Base-by-base conservation (phyloP, 2,888 invertebrate genomes). In the Xanthostigma xanthostigma region DNA sequence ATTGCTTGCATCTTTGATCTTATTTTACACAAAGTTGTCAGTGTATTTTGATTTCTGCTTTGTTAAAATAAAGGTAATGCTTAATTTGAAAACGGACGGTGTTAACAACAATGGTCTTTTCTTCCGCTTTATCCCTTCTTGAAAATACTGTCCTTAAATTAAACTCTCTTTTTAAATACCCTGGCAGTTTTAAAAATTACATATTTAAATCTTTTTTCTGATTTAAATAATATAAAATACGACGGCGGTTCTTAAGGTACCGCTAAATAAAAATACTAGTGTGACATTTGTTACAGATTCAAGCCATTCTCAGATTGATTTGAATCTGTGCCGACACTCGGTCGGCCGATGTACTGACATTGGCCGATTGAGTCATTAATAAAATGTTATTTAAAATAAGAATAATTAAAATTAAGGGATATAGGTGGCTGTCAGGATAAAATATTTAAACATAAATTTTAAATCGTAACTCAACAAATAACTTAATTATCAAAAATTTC, bases 351-450 rank as follows among this genome's bases (percentile, higher is more conserved):
- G 34, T 37, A 13, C 17, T 34, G 27, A 10, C 13, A 44, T 36
- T 44, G 14, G 34, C 17, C 36, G 34, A 44, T 44, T 44, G 44
- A 44, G 36, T 14, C 13, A 10, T 36, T 12, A 36, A 33, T 34
- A 44, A 44, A 44, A 44, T 33, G 2, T 33, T 44, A 44, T 36
- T 44, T 36, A 36, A 44, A 44, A 44, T 44, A 36, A 33, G 36
- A 33, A 37, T 44, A 35, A 36, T 36, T 37, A 44, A 56, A 57
- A 56, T 61, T 62, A 62, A 61, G 63, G 62, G 63, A 64, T 62
- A 63, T 63, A 63, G 62, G 62, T 64, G 62, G 61, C 63, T 64
- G 63, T 62, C 63, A 60, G 56, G 52, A 53, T 52, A 46, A 53
- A 53, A 49, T 49, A 39, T 39, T 39, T 14, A 14, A 14, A 12